Evolutionary conservation across 2,797 vertebrate genomes (phyloP), one percentile per base, ranked within the genome.

Genomic region (Coreius guichenoti): DNA sequence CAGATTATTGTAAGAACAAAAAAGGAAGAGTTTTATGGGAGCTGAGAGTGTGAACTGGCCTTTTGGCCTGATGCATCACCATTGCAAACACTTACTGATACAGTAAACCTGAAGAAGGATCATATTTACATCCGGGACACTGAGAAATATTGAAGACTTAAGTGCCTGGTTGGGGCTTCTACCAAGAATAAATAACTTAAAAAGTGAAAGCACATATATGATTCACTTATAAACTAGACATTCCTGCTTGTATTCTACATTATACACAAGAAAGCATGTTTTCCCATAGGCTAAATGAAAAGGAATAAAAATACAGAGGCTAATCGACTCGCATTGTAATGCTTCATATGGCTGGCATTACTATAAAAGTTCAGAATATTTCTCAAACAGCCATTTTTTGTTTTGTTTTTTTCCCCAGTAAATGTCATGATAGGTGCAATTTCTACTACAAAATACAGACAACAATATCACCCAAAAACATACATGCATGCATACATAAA

Each of bases 121-220:
- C 29, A 84, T 87, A 89, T 87, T 81, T 87, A 89, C 88, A 89
- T 39, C 16, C 19, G 17, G 31, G 26, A 81, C 7, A 51, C 23
- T 16, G 11, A 76, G 31, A 67, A 7, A 67, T 21, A 51, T 21
- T 51, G 47, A 76, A 31, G 13, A 61, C 16, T 8, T 58, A 88
- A 88, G 82, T 88, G 87, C 85, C 68, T 79, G n/a, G 73, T 82
- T 88, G 87, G 82, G 87, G 87, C 33, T 65, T 78, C 23, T 51
- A 85, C 36, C 65, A 86, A 69, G 56, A 84, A 84, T 85, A 74
- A 88, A 88, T 88, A 86, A 86, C 26, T 88, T 84, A 54, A 51
- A 87, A 85, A 67, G 56, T 72, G 12, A 85, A 79, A 58, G 68
- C 39, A 23, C 47, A 63, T 29, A 72, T 54, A 72, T 33, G 21